Base-by-base conservation (phyloP, 2,797 vertebrate species). In the Meriones psammophilus region DNA sequence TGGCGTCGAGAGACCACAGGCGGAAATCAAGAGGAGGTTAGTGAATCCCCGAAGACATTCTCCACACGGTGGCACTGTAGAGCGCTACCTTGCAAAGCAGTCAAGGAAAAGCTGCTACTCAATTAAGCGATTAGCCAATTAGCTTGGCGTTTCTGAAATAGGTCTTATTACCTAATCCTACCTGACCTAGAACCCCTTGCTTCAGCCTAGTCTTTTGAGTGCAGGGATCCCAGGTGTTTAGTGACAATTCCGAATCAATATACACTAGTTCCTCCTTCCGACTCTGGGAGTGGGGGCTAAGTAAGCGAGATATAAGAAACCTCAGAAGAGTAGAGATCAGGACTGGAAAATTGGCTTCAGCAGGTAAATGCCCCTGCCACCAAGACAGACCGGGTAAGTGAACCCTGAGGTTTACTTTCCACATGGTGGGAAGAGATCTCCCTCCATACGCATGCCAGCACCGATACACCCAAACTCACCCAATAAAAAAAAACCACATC, bases 1-100 rank as follows among this genome's bases (percentile, higher is more conserved):
- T 99, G 93, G 54, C 33, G 24, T 68, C 84, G 89, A 64, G 60
- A 95, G 12, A 30, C 0, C 0, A 8, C 30, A 78, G 5, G 66
- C 8, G 71, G 88, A 92, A 30, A 88, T 92, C 17, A 24, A 22
- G 56, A 26, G 56, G 20, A 42, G 78, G 36, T n/a, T 1, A 42
- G 62, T 0, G 39, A 30, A 14, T 17, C 28, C 26, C 39, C 46
- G 58, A 24, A 62, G 58, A 17, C 0, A 1, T 30, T 14, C 12
- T 69, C 87, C 54, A 50, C 76, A 36, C 46, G 81, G 56, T 2
- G 62, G 93, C 0, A 0, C 56, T 14, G 66, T 12, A 18, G 18
- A 50, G 90, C 28, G 2, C 17, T 3, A 26, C 0, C 10, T 14
- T 50, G 33, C n/a, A 20, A 50, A 8, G 28, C 1, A 66, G n/a